Evolutionary conservation across 2,888 invertebrate genomes (phyloP).

Genomic region (Thymelicus acteon): DNA sequence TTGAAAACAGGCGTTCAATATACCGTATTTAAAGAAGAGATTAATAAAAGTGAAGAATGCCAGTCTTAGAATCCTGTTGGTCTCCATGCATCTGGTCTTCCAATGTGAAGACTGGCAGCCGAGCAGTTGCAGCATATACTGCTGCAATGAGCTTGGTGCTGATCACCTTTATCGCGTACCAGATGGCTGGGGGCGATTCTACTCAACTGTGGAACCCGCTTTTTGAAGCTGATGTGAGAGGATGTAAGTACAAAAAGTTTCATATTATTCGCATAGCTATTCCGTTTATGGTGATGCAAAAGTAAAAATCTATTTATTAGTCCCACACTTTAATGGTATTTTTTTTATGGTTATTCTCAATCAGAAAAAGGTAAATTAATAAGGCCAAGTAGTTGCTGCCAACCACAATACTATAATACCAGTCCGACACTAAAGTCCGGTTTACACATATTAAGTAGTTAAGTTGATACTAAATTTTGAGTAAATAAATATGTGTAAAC

Average conservation of each 20-base stretch:
- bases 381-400: no score
- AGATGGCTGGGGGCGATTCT: conserved; percentile 94
- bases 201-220: conserved; percentile 94
- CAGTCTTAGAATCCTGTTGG: conserved; percentile 91
- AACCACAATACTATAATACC: no score
- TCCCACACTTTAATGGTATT: no score
- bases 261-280: no score
- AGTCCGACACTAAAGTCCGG: no score
- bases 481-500: no score
- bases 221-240: conserved; percentile 93
- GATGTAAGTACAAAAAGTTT: conserved; percentile 82
- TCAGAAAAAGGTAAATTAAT: no score
- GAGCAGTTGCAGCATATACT: conserved; percentile 92
- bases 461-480: no score
- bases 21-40: background rate
- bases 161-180: conserved; percentile 90
- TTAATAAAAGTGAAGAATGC: conserved; percentile 82
- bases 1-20: background rate
- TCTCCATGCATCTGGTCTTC: conserved; percentile 95
- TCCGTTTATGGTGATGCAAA: no score
- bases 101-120: conserved; percentile 90
- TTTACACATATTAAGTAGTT: no score
- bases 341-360: no score
- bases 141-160: conserved; percentile 89
- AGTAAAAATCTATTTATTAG: no score